Evolutionary conservation across 2,113 vertebrate species (phyloP), one percentile per base, ranked within the genome.

Genomic region (Catharus bicknelli): DNA sequence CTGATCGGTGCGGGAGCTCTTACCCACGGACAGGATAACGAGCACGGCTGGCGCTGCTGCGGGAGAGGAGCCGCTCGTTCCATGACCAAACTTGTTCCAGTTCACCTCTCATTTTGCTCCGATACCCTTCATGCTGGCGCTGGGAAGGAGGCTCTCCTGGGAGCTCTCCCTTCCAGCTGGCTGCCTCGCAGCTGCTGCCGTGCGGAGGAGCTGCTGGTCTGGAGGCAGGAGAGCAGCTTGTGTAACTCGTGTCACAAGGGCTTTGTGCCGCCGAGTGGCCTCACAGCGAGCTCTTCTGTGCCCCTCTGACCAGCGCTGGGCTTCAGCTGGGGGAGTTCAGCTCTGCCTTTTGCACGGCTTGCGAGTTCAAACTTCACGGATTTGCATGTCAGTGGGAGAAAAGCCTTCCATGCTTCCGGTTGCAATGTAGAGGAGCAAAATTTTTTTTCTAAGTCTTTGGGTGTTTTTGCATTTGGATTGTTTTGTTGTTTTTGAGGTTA

Each of bases 221-320:
- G 21, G 0, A 4, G 16, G 53, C 53, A 17, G 70, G 27, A 69
- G 30, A 20, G 57, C 77, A 34, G 38, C 73, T 23, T 1, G 87
- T 57, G 69, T 48, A 57, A 73, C 3, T 0, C 0, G 20, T 50
- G 63, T 64, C 76, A 9, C 54, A 0, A 6, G 69, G 58, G 45
- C 0, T 43, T n/a, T 13, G 21, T 68, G 76, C 67, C 15, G 1
- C 32, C 1, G 4, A 1, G 7, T 47, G 86, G 43, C 58, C 51
- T 8, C 55, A 4, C 69, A 1, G 36, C 4, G 13, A 38, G 69
- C 72, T 14, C 78, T 12, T 17, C 47, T 5, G 0, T 6, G 0
- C 54, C 5, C 11, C 2, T 27, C 2, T 3, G 13, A 25, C 21
- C 2, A 36, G 76, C 48, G 12, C 29, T 0, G 0, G 0, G 1